Percentiles rank a stretch among this genome's conserved stretches.
Evolutionary conservation across 2,113 vertebrate genomes (phyloP).

Genomic region (Rhipidura dahli): DNA sequence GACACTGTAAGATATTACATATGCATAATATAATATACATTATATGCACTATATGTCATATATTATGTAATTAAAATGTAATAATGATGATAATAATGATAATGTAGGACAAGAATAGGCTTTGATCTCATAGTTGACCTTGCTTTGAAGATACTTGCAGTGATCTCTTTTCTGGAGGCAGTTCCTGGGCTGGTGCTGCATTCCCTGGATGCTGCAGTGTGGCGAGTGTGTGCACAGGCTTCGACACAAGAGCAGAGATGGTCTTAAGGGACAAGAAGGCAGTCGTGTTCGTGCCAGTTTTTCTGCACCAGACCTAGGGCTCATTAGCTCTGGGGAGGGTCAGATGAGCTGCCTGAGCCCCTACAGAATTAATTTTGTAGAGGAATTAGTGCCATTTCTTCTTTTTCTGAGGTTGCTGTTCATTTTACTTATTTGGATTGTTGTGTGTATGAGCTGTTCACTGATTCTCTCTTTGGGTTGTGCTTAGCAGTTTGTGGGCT

Average conservation of each 20-base stretch:
- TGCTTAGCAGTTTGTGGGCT: neutral
- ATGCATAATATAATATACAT: neutral
- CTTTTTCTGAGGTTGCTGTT: neutral
- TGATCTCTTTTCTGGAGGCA: neutral
- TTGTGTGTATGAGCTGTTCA: neutral
- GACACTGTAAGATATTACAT: neutral
- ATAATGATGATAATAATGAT: neutral
- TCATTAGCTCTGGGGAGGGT: neutral
- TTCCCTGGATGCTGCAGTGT: neutral
- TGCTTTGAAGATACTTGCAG: neutral
- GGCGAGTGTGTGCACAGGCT: neutral
- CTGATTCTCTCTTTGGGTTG: neutral
- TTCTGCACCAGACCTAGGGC: neutral
- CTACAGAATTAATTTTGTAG: neutral
- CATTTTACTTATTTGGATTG: neutral
- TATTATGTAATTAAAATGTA: neutral
- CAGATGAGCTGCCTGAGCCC: neutral
- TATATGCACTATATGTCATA: neutral
- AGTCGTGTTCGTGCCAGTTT: neutral
- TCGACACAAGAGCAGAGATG: accelerated
- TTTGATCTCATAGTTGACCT: neutral
- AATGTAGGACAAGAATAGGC: neutral
- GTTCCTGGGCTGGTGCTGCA: neutral
- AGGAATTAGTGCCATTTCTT: neutral
- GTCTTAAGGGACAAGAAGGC: neutral